These are phyloP conservation scores for Branchipolynoe longqiensis DNA, from an alignment of 2,888 invertebrate genomes.

Conservation along the genomic window DNA sequence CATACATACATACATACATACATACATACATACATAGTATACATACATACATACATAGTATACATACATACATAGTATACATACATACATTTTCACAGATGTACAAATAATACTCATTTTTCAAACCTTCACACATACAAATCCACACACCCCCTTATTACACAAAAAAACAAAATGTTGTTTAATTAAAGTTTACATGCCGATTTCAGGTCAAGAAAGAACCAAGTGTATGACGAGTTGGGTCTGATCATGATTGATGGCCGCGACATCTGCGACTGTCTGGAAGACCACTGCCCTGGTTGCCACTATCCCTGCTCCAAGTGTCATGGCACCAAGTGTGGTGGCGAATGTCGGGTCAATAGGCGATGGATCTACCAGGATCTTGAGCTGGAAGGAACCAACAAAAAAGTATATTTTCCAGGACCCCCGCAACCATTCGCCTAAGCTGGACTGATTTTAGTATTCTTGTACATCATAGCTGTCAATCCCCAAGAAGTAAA, in stretches of 20 bases:
- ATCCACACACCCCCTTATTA: no score
- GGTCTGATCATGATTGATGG: conserved; percentile 81
- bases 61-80: no score
- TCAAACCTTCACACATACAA: no score
- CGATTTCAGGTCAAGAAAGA: conserved; percentile 73
- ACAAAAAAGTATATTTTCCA: conserved; percentile 76
- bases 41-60: no score
- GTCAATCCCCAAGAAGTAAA: no score
- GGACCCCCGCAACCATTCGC: conserved; percentile 20
- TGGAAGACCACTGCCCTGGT: conserved; percentile 89
- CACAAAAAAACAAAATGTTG: background rate
- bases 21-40: no score
- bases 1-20: no score
- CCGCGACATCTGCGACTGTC: conserved; percentile 92
- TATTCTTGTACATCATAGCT: no score
- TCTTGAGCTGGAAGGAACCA: conserved; percentile 77
- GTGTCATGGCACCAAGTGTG: conserved; percentile 80
- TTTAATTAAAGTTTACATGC: background rate
- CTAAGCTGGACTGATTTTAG: no score
- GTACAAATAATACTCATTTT: no score
- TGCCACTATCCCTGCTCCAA: conserved; percentile 88
- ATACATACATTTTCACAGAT: no score
- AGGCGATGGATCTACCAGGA: conserved; percentile 78
- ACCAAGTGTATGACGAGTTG: conserved; percentile 78
- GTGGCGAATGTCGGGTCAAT: conserved; percentile 78